These are phyloP conservation scores for Pangasius larnaudii DNA, from an alignment of 2,797 vertebrate genomes.

Conservation along the genomic window DNA sequence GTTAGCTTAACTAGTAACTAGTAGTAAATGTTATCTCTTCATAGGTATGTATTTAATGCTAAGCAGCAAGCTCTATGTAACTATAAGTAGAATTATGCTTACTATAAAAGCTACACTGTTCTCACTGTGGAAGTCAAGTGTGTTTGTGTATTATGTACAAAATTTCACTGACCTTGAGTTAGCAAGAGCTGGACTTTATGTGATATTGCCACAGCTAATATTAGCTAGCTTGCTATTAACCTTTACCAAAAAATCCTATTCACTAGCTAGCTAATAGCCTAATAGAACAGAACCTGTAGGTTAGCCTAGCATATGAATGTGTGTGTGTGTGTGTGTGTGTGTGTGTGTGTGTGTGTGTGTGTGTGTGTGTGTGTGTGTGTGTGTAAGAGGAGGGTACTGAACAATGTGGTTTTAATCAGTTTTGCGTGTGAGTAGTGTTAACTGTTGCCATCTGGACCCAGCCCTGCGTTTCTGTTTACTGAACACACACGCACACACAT, in stretches of 20 bases:
- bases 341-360: slow-evolving; percentile 8
- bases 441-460: slow-evolving; percentile 82
- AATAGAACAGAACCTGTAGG: background rate
- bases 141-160: background rate
- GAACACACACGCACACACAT: slow-evolving; percentile 65
- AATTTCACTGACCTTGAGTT: background rate
- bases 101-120: background rate
- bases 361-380: slow-evolving; percentile 30
- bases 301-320: background rate
- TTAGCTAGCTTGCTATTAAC: background rate
- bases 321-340: slow-evolving; percentile 14
- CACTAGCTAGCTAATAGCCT: background rate
- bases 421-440: slow-evolving; percentile 81
- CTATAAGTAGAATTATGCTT: background rate
- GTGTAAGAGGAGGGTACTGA: slow-evolving; percentile 70
- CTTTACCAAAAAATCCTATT: background rate
- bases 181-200: background rate
- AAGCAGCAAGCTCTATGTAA: background rate
- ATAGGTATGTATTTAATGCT: background rate
- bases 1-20: background rate
- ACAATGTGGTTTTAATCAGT: slow-evolving; percentile 83
- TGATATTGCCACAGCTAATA: background rate
- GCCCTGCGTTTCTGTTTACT: slow-evolving; percentile 77
- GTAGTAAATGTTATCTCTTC: background rate
- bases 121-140: background rate